A percentile compares a stretch with the other conserved stretches of the same genome.
These are phyloP conservation scores for Tanaodytes sp. DNA, from an alignment of 2,888 invertebrate species.

Conservation along the genomic window DNA sequence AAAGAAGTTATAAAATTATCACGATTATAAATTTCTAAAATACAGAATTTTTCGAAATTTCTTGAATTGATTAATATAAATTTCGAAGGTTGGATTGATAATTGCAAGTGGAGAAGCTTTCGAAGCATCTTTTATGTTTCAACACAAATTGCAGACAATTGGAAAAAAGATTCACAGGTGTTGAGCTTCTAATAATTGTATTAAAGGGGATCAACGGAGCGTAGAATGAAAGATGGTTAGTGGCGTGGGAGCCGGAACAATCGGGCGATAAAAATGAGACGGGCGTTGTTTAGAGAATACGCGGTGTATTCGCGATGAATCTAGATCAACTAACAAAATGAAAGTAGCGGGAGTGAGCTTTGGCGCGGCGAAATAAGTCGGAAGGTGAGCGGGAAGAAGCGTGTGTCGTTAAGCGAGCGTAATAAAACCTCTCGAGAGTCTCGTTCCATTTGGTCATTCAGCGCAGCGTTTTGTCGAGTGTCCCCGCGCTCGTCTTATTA, in stretches of 20 bases:
- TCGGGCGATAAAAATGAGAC: slow-evolving; percentile 29
- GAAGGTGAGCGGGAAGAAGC: slow-evolving; percentile 40
- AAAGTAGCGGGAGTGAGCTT: slow-evolving; percentile 36
- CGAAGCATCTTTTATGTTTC: too few relatives aligned
- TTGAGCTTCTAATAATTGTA: slow-evolving; percentile 3
- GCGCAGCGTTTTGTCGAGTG: slow-evolving; percentile 45
- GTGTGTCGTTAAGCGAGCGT: slow-evolving; percentile 45
- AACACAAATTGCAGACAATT: not conserved
- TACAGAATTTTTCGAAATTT: too few relatives aligned
- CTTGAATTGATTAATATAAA: too few relatives aligned
- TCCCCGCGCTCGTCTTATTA: slow-evolving; percentile 33
- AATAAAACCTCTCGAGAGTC: slow-evolving; percentile 47
- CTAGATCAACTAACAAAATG: slow-evolving; percentile 35
- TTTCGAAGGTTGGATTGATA: too few relatives aligned
- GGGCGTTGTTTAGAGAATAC: slow-evolving; percentile 26
- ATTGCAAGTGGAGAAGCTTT: too few relatives aligned
- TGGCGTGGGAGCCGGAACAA: slow-evolving; percentile 17
- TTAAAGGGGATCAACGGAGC: not conserved
- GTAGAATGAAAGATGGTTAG: slow-evolving; percentile 15
- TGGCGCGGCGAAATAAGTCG: slow-evolving; percentile 41
- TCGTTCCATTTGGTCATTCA: slow-evolving; percentile 47
- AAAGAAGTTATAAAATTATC: not conserved
- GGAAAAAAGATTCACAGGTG: slow-evolving; percentile 3
- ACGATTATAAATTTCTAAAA: too few relatives aligned
- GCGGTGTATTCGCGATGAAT: slow-evolving; percentile 20